Conservation (phyloP, 2,113 vertebrate genomes). For the Myrmecophaga tridactyla region DNA sequence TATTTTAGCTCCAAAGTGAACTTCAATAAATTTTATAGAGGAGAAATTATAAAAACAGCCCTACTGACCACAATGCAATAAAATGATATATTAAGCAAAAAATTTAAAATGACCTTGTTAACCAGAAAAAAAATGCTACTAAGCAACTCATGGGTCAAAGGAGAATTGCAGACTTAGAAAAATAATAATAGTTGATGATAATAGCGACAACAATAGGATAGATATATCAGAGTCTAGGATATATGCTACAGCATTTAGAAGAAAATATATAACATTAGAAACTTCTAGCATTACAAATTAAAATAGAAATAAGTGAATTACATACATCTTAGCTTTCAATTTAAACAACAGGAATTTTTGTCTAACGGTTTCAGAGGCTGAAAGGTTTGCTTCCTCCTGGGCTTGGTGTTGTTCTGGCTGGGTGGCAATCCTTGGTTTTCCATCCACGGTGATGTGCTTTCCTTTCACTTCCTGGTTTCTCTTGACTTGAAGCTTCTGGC, state of each 20-base stretch:
- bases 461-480: too few species aligned
- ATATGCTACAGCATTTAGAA: neutral
- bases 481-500: too few species aligned
- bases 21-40: neutral
- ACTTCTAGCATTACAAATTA: neutral
- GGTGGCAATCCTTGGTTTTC: too few species aligned
- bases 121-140: neutral
- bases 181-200: neutral
- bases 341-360: too few species aligned
- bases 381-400: too few species aligned
- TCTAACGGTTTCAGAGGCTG: too few species aligned
- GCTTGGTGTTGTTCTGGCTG: too few species aligned
- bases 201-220: neutral
- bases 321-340: too few species aligned
- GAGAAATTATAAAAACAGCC: neutral
- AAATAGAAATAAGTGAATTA: neutral
- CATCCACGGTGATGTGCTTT: too few species aligned
- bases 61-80: neutral
- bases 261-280: neutral
- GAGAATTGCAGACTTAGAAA: neutral
- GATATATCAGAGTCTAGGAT: neutral
- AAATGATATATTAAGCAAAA: neutral
- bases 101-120: neutral
- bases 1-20: neutral
- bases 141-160: neutral